Conservation (phyloP, 2,888 invertebrate genomes). For the Drosophila helvetica region DNA sequence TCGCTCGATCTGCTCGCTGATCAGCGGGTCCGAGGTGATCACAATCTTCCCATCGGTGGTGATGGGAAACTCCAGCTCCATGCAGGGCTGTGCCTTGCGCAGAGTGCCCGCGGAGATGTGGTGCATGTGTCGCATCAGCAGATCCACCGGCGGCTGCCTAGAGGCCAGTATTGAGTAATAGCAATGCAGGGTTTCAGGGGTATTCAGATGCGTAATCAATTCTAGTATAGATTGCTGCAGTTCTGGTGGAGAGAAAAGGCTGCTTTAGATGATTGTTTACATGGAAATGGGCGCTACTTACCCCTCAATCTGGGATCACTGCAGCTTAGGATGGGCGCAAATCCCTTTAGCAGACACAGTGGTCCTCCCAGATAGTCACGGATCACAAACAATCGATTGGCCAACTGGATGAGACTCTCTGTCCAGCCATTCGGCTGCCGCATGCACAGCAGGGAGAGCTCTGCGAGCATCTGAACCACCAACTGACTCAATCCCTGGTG, state of each 20-base stretch:
- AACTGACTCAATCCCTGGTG: slow-evolving; percentile 82
- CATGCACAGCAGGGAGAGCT: slow-evolving; percentile 80
- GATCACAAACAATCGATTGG: slow-evolving; percentile 82
- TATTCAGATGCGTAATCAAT: slow-evolving; percentile 85
- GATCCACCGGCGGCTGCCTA: slow-evolving; percentile 85
- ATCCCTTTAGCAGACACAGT: slow-evolving; percentile 81
- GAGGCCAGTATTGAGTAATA: slow-evolving; percentile 87
- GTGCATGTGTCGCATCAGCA: slow-evolving; percentile 86
- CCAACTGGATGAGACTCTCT: slow-evolving; percentile 80
- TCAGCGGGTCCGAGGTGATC: slow-evolving; percentile 72
- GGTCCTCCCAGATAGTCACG: slow-evolving; percentile 83
- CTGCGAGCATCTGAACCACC: slow-evolving; percentile 82
- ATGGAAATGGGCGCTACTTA: slow-evolving; percentile 28
- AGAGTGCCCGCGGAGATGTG: slow-evolving; percentile 78
- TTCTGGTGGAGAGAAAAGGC: slow-evolving; percentile 83
- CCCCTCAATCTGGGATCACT: slow-evolving; percentile 79
- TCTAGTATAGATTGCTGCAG: slow-evolving; percentile 88
- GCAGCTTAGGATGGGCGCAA: slow-evolving; percentile 79
- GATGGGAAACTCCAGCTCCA: slow-evolving; percentile 82
- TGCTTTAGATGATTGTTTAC: too few relatives aligned
- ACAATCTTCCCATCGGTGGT: slow-evolving; percentile 78
- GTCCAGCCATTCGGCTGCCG: slow-evolving; percentile 81
- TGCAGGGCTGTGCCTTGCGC: slow-evolving; percentile 79
- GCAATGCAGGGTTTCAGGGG: slow-evolving; percentile 84
- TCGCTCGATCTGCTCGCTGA: slow-evolving; percentile 81